Evolutionary conservation across 2,113 vertebrate genomes (phyloP).

Genomic region (Alexandromys fortis): DNA sequence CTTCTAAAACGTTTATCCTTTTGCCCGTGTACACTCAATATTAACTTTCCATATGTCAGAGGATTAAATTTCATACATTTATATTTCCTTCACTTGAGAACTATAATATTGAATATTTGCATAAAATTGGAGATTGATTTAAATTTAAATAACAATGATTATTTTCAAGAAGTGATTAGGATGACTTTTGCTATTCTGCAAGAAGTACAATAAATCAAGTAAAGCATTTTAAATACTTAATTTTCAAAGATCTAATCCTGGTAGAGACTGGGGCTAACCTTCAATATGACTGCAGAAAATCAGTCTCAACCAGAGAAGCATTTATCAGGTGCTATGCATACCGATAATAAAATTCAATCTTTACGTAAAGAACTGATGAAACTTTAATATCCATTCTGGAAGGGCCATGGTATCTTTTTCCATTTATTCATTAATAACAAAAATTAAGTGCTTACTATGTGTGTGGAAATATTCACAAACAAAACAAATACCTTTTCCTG

Average conservation of each 20-base stretch:
- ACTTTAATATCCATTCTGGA: not conserved
- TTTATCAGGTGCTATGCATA: not conserved
- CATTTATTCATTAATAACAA: not conserved
- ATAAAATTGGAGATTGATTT: not conserved
- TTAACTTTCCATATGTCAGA: conserved; percentile 33
- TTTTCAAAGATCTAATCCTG: not conserved
- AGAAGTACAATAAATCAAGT: not conserved
- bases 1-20: not conserved
- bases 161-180: conserved; percentile 1
- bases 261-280: not conserved
- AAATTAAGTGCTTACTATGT: not conserved
- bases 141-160: conserved; percentile 51
- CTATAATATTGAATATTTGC: not conserved
- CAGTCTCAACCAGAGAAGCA: not conserved
- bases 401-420: not conserved
- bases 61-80: conserved; percentile 26
- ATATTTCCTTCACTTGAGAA: conserved; percentile 35
- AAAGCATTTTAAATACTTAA: not conserved
- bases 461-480: not conserved
- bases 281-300: not conserved
- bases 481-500: not conserved
- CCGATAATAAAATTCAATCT: not conserved
- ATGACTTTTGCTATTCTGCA: conserved; percentile 14
- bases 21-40: not conserved
- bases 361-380: not conserved